These are phyloP conservation scores for Meloidogyne chitwoodi DNA, from an alignment of 1,140 invertebrate species.

Conservation along the genomic window DNA sequence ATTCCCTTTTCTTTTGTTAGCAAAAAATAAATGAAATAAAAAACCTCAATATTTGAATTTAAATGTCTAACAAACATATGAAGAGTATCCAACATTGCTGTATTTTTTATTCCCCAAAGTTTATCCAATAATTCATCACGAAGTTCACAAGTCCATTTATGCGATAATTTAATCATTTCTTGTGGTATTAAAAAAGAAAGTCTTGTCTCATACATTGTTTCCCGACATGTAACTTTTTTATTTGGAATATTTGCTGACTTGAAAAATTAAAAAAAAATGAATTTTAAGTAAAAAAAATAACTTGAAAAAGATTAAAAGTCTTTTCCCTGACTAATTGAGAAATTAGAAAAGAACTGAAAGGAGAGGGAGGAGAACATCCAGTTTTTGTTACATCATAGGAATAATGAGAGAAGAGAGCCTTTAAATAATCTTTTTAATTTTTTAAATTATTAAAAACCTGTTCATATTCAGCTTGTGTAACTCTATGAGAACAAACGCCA, in stretches of 20 bases:
- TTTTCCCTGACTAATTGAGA: conserved; percentile 42
- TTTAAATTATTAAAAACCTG: neutral
- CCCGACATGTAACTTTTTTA: conserved; percentile 42
- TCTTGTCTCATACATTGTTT: conserved; percentile 50
- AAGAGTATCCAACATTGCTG: conserved; percentile 16
- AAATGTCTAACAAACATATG: conserved; percentile 41
- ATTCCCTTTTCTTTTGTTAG: neutral
- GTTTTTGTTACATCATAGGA: neutral
- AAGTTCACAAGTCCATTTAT: conserved; percentile 35
- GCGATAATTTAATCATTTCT: conserved; percentile 42
- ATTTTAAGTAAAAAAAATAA: conserved; percentile 18
- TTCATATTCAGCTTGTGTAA: conserved; percentile 41
- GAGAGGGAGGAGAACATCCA: neutral
- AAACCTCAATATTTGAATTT: conserved; percentile 46
- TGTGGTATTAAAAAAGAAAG: conserved; percentile 42
- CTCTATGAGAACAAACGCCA: conserved; percentile 42
- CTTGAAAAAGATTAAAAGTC: conserved; percentile 40
- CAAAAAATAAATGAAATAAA: no score
- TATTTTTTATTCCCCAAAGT: conserved; percentile 27
- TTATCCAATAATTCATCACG: conserved; percentile 40
- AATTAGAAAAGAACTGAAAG: conserved; percentile 38
- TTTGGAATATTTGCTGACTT: conserved; percentile 41
- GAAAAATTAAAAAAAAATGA: conserved; percentile 4
- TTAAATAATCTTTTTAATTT: neutral
- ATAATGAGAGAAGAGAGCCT: conserved; percentile 12